phyloP scores from a whole-genome alignment of 2,797 vertebrate genomes.

The Anguilla megastoma region DNA sequence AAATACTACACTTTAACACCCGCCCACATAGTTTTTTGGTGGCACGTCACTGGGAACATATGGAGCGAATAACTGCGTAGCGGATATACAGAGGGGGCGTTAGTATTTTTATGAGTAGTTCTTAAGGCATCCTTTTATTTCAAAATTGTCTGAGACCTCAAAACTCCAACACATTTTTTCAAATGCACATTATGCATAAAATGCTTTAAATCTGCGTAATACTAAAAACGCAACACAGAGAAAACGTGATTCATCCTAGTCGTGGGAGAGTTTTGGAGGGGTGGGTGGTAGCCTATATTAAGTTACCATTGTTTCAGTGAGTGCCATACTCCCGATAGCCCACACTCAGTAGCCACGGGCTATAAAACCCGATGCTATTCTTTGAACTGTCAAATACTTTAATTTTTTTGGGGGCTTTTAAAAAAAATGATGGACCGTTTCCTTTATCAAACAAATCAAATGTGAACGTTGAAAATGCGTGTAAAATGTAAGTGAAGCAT shows the following conservation, averaged over 20 bases:
- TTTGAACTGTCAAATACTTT: neutral
- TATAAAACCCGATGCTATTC: neutral
- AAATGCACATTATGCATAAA: neutral
- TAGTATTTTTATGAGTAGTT: neutral
- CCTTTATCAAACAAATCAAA: neutral
- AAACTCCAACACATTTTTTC: neutral
- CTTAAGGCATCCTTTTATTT: neutral
- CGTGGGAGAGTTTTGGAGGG: neutral
- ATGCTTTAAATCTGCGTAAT: neutral
- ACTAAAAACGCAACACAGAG: neutral
- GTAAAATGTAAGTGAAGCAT: neutral
- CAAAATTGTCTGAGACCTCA: neutral
- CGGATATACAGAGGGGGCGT: conserved; percentile 15
- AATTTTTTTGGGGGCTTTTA: neutral
- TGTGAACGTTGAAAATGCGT: neutral
- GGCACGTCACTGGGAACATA: conserved; percentile 71
- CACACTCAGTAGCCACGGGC: neutral
- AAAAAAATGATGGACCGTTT: neutral
- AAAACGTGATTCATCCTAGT: neutral
- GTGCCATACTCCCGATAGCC: neutral
- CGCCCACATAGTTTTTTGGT: conserved; percentile 65
- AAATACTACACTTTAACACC: conserved; percentile 71
- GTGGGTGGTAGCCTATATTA: conserved; percentile 10
- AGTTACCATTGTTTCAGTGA: conserved; percentile 20
- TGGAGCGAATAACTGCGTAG: conserved; percentile 68